Evolutionary conservation across 2,113 vertebrate species (phyloP).

Genomic region (Syngnathus typhle): DNA sequence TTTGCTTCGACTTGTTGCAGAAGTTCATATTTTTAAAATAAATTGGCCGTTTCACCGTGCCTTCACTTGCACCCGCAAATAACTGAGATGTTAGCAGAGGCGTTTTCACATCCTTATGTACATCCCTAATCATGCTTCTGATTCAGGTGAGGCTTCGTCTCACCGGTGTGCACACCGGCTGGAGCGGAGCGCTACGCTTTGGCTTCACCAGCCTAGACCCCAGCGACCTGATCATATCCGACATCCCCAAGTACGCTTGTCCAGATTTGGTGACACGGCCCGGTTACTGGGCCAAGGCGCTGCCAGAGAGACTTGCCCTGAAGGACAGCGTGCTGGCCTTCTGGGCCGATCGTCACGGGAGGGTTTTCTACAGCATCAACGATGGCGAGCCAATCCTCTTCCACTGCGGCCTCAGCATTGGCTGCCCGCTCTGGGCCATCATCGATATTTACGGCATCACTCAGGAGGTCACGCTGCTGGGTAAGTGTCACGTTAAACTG

Average conservation of each 20-base stretch:
- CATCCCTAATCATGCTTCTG: neutral
- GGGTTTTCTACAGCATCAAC: constrained; percentile 96
- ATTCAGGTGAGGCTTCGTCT: constrained; percentile 82
- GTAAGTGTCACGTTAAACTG: constrained; percentile 63
- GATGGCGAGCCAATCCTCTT: constrained; percentile 92
- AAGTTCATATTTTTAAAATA: neutral
- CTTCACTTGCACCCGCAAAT: no score
- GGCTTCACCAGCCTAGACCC: constrained; percentile 95
- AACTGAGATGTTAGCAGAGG: no score
- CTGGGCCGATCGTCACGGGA: constrained; percentile 93
- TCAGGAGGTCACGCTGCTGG: constrained; percentile 91
- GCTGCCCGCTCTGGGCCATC: constrained; percentile 93
- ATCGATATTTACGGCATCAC: constrained; percentile 98
- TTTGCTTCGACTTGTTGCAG: neutral
- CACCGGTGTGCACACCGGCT: constrained; percentile 86
- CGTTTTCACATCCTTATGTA: no score
- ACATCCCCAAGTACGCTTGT: constrained; percentile 97
- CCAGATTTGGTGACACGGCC: constrained; percentile 92
- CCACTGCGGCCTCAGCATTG: constrained; percentile 94
- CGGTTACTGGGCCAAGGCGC: constrained; percentile 96
- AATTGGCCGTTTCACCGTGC: neutral
- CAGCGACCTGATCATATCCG: constrained; percentile 79
- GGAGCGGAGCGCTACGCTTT: constrained; percentile 95
- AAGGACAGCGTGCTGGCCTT: constrained; percentile 92
- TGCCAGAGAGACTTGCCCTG: constrained; percentile 88